Base-by-base conservation (phyloP, 2,888 invertebrate species). In the Zygaena filipendulae region DNA sequence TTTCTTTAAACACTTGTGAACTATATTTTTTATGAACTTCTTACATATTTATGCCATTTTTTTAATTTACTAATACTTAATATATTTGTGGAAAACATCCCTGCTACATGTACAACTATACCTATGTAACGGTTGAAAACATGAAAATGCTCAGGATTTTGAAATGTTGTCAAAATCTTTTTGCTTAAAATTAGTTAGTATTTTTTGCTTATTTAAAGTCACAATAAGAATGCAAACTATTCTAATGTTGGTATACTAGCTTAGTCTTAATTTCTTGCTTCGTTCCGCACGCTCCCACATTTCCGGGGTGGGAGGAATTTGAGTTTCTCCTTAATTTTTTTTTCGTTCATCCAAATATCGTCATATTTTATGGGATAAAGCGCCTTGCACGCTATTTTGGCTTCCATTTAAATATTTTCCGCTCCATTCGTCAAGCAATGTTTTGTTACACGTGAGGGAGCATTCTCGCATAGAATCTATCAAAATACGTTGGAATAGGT, bases 341-440 rank as follows among this genome's bases (percentile, higher is more conserved):
- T n/a, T n/a, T n/a, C 49, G 49, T 48, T 35, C 44, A 49, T 52
- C 40, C 38, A 53, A 55, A 62, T 59, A 64, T 66, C 50, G 59
- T 51, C 66, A 77, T 77, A 79, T 74, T 75, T 79, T 66, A 72
- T 59, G 59, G 57, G 45, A 43, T 56, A 56, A 47, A 51, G n/a
- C 44, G 42, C 46, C 49, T 55, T 56, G 54, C 62, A 72, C 62
- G 72, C 59, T 71, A 70, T 70, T 77, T 63, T 67, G 58, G 54
- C 67, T 74, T 69, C 68, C 63, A 77, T 77, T 79, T 74, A 68
- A 70, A 71, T 67, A 74, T 77, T 77, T 79, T 77, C 66, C 68
- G 72, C 59, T 64, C 40, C 74, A 77, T 79, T 79, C 71, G 77
- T 62, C 59, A 72, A 46, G 66, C 66, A 48, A 52, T 67, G 69